Evolutionary conservation across 2,888 invertebrate genomes (phyloP).

Genomic region (Drosophila formosana): DNA sequence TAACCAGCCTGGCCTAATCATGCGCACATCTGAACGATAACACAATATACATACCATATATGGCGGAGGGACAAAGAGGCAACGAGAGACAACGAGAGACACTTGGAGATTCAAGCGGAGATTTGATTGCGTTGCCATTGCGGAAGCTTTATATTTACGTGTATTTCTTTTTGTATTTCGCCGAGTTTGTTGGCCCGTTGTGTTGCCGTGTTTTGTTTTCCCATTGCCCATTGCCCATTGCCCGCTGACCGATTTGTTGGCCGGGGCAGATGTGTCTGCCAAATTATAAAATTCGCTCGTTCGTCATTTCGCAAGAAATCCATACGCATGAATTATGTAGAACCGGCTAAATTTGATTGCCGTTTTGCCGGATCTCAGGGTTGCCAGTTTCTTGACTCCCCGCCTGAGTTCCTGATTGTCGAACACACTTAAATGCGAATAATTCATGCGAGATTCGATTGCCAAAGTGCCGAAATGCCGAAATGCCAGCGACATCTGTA

Average conservation of each 20-base stretch:
- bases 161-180: constrained; percentile 39
- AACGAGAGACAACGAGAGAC: constrained; percentile 22
- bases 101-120: constrained; percentile 29
- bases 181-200: constrained; percentile 22
- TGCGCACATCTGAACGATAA: constrained; percentile 54
- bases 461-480: constrained; percentile 19
- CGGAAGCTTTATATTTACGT: too few relatives aligned
- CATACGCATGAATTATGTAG: constrained; percentile 37
- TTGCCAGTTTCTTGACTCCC: constrained; percentile 70
- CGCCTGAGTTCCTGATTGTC: constrained; percentile 18
- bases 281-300: constrained; percentile 24
- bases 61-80: constrained; percentile 15
- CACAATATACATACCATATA: constrained; percentile 17
- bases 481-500: constrained; percentile 42
- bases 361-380: constrained; percentile 57
- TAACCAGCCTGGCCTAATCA: constrained; percentile 53
- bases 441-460: background rate
- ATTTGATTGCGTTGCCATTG: constrained; percentile 56
- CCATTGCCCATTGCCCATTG: constrained; percentile 62
- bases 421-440: background rate
- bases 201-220: background rate
- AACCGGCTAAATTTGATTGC: constrained; percentile 42
- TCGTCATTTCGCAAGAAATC: constrained; percentile 51
- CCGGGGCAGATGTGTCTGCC: constrained; percentile 42
- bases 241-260: constrained; percentile 68